Conservation (phyloP, 2,888 invertebrate genomes). For the Rugalucina vietnamica region DNA sequence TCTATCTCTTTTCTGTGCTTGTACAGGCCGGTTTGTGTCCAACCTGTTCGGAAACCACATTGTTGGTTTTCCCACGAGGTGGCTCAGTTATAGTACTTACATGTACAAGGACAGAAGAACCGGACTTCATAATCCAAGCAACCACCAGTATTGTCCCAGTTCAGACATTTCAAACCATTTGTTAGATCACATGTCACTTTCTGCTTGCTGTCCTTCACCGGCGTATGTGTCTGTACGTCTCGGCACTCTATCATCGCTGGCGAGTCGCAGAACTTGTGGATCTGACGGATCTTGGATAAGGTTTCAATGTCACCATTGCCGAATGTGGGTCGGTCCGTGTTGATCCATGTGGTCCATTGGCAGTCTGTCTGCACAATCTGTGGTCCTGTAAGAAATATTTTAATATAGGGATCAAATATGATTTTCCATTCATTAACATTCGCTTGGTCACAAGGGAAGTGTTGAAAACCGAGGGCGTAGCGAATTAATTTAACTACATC, state of each 20-base stretch:
- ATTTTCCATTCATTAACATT: no score
- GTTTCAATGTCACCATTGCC: slow-evolving; percentile 80
- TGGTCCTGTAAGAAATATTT: slow-evolving; percentile 43
- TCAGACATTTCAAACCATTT: slow-evolving; percentile 73
- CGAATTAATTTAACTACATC: background rate
- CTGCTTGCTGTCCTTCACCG: slow-evolving; percentile 89
- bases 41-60: no score
- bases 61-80: no score
- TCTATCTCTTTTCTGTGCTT: no score
- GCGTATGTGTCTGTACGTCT: slow-evolving; percentile 87
- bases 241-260: slow-evolving; percentile 90
- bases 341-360: slow-evolving; percentile 81
- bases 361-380: slow-evolving; percentile 70
- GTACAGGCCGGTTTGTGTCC: no score
- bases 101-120: slow-evolving; percentile 85
- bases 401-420: no score
- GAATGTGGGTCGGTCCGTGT: slow-evolving; percentile 68
- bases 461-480: no score
- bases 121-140: slow-evolving; percentile 81
- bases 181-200: slow-evolving; percentile 89
- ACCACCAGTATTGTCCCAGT: slow-evolving; percentile 67
- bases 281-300: slow-evolving; percentile 66
- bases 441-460: no score
- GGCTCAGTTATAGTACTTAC: slow-evolving; percentile 65
- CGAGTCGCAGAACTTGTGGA: slow-evolving; percentile 71